These are phyloP conservation scores for Tyto alba DNA, from an alignment of 2,113 vertebrate species.

Conservation along the genomic window DNA sequence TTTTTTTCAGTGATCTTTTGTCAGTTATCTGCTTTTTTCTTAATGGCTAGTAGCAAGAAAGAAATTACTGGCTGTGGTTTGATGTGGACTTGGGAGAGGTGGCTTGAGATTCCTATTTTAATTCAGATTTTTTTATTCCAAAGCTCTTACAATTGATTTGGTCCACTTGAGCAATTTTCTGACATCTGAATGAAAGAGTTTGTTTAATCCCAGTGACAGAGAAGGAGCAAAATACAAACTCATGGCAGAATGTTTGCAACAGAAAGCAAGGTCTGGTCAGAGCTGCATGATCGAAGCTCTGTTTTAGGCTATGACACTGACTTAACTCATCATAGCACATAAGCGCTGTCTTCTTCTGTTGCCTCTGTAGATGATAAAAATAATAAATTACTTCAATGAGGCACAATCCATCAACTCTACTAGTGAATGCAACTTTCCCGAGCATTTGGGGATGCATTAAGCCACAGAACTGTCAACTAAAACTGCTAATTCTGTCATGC, in stretches of 20 bases:
- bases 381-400: neutral
- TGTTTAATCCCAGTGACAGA: neutral
- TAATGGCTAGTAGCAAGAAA: neutral
- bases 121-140: neutral
- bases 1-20: neutral
- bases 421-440: neutral
- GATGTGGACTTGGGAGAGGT: neutral
- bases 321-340: neutral
- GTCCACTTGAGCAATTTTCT: neutral
- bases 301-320: neutral
- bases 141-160: neutral
- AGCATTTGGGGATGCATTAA: neutral
- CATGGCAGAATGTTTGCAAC: neutral
- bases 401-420: neutral
- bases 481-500: neutral
- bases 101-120: neutral
- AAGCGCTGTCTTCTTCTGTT: neutral
- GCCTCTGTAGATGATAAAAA: neutral
- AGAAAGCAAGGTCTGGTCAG: neutral
- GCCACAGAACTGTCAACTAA: neutral
- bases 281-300: neutral
- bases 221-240: neutral
- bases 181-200: neutral
- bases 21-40: slow-evolving; percentile 9
- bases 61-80: neutral